Percentiles rank a stretch among this genome's conserved stretches.
These are phyloP conservation scores for Ailuropoda melanoleuca DNA, from an alignment of 2,113 vertebrate genomes.

Conservation along the genomic window DNA sequence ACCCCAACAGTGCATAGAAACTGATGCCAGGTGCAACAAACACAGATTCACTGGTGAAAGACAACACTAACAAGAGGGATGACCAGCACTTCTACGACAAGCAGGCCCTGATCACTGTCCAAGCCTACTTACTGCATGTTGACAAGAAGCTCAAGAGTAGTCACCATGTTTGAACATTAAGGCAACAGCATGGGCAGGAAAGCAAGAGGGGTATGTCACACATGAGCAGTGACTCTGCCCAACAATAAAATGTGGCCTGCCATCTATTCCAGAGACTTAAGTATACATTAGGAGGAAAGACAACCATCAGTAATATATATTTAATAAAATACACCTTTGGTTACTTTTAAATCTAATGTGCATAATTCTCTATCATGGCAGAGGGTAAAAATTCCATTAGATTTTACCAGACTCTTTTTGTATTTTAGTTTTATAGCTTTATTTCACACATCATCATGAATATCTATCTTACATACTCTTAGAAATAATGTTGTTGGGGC, in stretches of 20 bases:
- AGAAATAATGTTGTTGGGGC: slow-evolving; percentile 41
- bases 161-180: background rate
- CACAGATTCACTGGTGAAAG: background rate
- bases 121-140: background rate
- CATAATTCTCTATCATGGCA: background rate
- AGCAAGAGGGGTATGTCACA: background rate
- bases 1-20: background rate
- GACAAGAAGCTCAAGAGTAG: background rate
- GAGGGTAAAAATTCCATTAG: background rate
- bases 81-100: background rate
- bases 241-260: background rate
- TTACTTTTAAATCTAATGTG: slow-evolving; percentile 27
- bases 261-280: background rate
- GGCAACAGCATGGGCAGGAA: background rate
- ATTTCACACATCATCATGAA: slow-evolving; percentile 12
- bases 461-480: background rate
- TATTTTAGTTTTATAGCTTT: slow-evolving; percentile 9
- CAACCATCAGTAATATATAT: background rate
- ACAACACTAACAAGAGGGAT: background rate
- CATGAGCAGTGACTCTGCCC: background rate
- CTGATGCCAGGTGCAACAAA: background rate
- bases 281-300: background rate
- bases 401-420: background rate
- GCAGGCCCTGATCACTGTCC: background rate
- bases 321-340: slow-evolving; percentile 3